phyloP scores from a whole-genome alignment of 2,888 invertebrate genomes.

The Parapristionchus giblindavisi region DNA sequence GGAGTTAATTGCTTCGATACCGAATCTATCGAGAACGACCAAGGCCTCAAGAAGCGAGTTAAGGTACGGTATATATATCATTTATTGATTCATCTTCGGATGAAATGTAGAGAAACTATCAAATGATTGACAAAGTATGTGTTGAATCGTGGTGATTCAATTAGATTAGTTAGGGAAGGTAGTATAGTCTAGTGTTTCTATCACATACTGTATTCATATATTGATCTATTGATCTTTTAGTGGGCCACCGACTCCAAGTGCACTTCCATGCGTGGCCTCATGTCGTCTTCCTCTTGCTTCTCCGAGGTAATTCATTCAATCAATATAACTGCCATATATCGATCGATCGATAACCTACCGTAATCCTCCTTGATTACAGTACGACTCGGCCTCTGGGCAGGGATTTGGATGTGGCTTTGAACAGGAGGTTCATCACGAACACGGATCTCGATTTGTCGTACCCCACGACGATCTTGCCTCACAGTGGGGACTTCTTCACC shows the following conservation, averaged over 20 bases:
- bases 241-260: constrained; percentile 18
- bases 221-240: no score
- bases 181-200: neutral
- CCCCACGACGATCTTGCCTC: constrained; percentile 4
- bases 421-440: no score
- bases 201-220: neutral
- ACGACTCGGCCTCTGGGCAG: constrained; percentile 9
- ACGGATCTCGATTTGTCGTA: constrained; percentile 15
- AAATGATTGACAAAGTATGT: no score
- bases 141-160: no score
- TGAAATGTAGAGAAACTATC: neutral
- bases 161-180: no score
- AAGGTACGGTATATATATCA: constrained; percentile 20
- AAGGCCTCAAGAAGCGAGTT: constrained; percentile 35
- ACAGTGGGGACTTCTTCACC: constrained; percentile 28
- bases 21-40: constrained; percentile 7
- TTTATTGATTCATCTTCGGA: neutral
- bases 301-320: constrained; percentile 10
- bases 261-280: constrained; percentile 30
- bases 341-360: neutral
- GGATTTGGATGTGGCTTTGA: constrained; percentile 21
- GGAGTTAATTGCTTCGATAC: constrained; percentile 15
- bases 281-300: constrained; percentile 34
- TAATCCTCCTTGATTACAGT: neutral
- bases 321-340: neutral